Percentiles rank a stretch among this genome's conserved stretches.
Evolutionary conservation across 2,888 invertebrate species (phyloP).

Genomic region (Heliconius aoede): DNA sequence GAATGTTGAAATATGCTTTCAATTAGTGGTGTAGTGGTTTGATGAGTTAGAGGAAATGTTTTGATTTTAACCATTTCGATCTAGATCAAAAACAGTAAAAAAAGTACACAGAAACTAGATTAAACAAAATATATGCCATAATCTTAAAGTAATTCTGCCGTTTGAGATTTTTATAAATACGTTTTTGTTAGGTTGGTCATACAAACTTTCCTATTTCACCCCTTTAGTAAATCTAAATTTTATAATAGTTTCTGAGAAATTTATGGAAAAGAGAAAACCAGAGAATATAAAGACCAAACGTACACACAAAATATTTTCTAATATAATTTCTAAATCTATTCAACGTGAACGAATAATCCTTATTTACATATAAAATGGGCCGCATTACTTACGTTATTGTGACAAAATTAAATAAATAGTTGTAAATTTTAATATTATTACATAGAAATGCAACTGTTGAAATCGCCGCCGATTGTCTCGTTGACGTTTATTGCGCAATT

Average conservation of each 20-base stretch:
- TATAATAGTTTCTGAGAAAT: no score
- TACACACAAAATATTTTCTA: not conserved
- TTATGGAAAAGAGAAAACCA: no score
- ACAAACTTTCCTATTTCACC: no score
- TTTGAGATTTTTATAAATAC: no score
- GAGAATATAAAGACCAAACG: no score
- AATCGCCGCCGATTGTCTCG: conserved; percentile 55
- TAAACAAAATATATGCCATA: no score
- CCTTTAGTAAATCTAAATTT: no score
- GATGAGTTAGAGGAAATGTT: not conserved
- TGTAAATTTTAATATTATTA: conserved; percentile 32
- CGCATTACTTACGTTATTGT: conserved; percentile 10
- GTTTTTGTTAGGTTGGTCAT: no score
- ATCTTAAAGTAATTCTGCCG: no score
- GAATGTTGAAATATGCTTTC: not conserved
- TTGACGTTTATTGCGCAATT: conserved; percentile 74
- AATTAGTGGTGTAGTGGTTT: not conserved
- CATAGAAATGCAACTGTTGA: conserved; percentile 37
- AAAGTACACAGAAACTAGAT: no score
- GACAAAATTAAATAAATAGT: conserved; percentile 33
- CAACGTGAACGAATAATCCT: not conserved
- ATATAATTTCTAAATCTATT: not conserved
- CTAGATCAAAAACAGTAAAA: no score
- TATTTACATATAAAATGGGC: not conserved
- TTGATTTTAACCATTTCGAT: not conserved